Evolutionary conservation across 2,113 vertebrate species (phyloP), one percentile per base, ranked within the genome.

Genomic region (Perccottus glenii): DNA sequence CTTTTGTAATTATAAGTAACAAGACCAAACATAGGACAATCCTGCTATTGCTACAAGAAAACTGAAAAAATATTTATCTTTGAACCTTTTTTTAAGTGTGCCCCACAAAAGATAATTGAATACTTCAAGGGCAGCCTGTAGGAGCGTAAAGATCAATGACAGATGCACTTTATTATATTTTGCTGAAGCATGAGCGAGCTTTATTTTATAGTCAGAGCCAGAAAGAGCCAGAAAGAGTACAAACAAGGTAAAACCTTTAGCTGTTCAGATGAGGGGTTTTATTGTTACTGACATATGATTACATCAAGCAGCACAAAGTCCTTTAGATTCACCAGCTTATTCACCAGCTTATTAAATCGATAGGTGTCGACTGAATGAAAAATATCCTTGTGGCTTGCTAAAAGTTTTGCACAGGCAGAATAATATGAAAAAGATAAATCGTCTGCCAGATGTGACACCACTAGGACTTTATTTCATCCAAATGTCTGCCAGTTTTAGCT

Each of bases 281-380:
- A 74, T 58, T 81, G 45, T 70, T 63, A 81, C 70, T 86, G 82
- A 66, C 76, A 71, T 52, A 78, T 68, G 48, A 78, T 84, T 77
- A 76, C 49, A 70, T 80, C 64, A 70, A 80, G 81, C 80, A 42
- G 38, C 38, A 70, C 70, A 68, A 67, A 64, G 69, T 64, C 70
- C 61, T 72, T 77, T 64, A 44, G 66, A 71, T 81, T 60, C 32
- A 64, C 77, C 66, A 58, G 46, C 45, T 81, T 76, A 71, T 81
- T 60, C 32, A 64, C 77, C 66, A 58, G 46, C 45, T 81, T 76
- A 66, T 67, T 57, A 75, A 67, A 75, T 59, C 45, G 75, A 65
- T 36, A 38, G 56, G 36, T 70, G 65, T 43, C 64, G 75, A 71
- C 70, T 81, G 53, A 62, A 60, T 73, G 59, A 64, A 44, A 69